These are phyloP conservation scores for Tipula unca DNA, from an alignment of 2,888 invertebrate genomes.

Conservation along the genomic window DNA sequence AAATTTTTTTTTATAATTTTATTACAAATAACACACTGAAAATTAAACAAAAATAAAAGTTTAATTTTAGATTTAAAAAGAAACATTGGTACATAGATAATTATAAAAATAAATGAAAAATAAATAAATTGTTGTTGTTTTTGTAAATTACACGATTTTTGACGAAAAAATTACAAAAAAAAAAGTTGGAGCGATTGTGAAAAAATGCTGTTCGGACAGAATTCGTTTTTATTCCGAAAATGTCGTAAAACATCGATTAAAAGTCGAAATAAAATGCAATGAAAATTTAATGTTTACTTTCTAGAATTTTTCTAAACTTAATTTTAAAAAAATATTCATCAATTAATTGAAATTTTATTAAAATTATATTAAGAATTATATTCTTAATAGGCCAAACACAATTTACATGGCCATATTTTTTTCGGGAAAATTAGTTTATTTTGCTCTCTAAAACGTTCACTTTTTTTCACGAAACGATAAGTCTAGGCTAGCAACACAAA, in stretches of 20 bases:
- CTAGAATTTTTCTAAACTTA: background rate
- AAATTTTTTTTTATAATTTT: background rate
- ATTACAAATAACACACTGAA: conserved; percentile 14
- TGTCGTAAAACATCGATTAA: background rate
- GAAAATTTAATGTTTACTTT: background rate
- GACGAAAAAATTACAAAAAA: background rate
- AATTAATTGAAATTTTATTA: background rate
- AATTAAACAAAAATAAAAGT: background rate
- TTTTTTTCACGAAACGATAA: background rate
- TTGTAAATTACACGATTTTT: conserved; percentile 3
- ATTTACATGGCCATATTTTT: background rate
- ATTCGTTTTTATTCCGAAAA: background rate
- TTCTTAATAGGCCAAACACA: background rate
- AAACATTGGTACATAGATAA: background rate
- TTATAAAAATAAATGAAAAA: background rate
- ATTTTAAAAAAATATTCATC: background rate
- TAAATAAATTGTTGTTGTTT: background rate
- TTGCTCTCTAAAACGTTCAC: background rate
- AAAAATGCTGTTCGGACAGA: background rate
- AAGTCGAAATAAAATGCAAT: background rate
- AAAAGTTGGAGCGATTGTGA: background rate
- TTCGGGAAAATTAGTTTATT: background rate
- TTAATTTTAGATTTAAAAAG: background rate
- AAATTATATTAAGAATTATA: background rate
- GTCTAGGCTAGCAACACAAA: background rate